Percentiles rank a stretch among this genome's conserved stretches.
These are phyloP conservation scores for Leptinotarsa juncta DNA, from an alignment of 2,888 invertebrate species.

Conservation along the genomic window DNA sequence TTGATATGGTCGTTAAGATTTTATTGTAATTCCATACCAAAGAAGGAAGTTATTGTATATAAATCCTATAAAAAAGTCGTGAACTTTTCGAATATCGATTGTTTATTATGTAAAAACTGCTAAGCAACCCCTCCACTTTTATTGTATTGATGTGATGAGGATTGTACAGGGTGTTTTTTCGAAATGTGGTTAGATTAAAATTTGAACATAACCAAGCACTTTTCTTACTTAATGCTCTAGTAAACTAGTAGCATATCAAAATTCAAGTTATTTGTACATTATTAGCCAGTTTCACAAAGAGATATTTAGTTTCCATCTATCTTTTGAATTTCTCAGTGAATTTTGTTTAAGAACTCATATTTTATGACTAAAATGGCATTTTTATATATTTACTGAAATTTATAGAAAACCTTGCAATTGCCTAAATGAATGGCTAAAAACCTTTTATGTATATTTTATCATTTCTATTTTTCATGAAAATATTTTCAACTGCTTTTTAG, in stretches of 20 bases:
- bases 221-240: slow-evolving; percentile 9
- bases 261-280: not conserved
- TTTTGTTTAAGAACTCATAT: too few species aligned
- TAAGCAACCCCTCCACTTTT: slow-evolving; percentile 31
- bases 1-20: slow-evolving; percentile 63
- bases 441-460: not conserved
- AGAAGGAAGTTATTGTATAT: slow-evolving; percentile 53
- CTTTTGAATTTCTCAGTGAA: too few species aligned
- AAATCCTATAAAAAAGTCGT: slow-evolving; percentile 48
- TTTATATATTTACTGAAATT: not conserved
- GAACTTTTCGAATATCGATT: slow-evolving; percentile 50
- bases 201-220: slow-evolving; percentile 1
- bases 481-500: not conserved
- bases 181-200: slow-evolving; percentile 39
- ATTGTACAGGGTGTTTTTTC: slow-evolving; percentile 42
- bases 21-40: slow-evolving; percentile 62
- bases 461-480: not conserved
- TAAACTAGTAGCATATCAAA: not conserved
- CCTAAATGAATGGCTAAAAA: not conserved
- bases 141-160: slow-evolving; percentile 41
- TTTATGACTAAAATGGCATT: too few species aligned
- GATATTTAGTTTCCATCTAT: too few species aligned
- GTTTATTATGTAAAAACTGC: slow-evolving; percentile 39
- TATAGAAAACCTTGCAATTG: not conserved
- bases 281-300: not conserved